phyloP scores from a whole-genome alignment of 2,797 vertebrate genomes.

The Cirrhinus mrigala region DNA sequence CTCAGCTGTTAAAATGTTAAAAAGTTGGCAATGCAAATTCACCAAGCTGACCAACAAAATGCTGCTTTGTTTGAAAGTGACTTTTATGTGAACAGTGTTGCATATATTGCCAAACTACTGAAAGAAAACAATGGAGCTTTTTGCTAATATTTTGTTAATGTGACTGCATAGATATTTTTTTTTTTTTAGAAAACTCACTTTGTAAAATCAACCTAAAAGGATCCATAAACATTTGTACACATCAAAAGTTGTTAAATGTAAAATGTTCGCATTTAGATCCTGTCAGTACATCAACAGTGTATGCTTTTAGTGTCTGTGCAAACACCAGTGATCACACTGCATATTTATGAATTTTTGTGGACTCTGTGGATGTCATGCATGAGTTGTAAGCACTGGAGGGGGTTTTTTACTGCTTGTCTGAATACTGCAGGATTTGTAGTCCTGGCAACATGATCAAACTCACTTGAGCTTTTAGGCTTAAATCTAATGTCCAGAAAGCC shows the following conservation, averaged over 20 bases:
- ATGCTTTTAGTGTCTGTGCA: not conserved
- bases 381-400: not conserved
- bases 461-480: constrained; percentile 2
- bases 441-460: not conserved
- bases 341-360: constrained; percentile 17
- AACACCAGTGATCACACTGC: not conserved
- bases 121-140: not conserved
- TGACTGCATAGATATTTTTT: not conserved
- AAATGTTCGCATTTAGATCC: not conserved
- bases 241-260: not conserved
- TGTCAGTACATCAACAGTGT: not conserved
- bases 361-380: not conserved
- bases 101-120: not conserved
- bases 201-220: not conserved
- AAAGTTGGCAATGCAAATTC: not conserved
- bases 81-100: not conserved
- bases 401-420: not conserved
- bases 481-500: constrained; percentile 12
- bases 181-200: not conserved
- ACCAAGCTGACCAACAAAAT: not conserved
- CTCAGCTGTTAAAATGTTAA: too few relatives aligned
- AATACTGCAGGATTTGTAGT: not conserved
- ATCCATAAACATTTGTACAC: not conserved
- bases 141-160: not conserved
- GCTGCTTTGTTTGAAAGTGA: not conserved